phyloP scores from a whole-genome alignment of 2,113 vertebrate species.

The Cettia cetti region DNA sequence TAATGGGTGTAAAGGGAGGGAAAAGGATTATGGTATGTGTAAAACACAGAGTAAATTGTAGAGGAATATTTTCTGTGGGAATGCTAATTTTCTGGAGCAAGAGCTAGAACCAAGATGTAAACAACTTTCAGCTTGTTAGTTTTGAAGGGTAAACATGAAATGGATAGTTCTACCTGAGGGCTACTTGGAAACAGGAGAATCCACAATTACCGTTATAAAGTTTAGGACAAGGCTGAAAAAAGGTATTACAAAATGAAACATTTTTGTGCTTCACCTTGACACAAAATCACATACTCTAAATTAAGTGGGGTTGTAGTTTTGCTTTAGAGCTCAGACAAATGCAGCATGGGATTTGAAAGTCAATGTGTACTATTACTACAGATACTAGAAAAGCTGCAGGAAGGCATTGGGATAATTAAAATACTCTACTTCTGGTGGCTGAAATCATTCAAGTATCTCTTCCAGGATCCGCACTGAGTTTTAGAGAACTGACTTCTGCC shows the following conservation, averaged over 20 bases:
- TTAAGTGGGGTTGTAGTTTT: background rate
- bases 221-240: background rate
- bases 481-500: background rate
- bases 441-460: background rate
- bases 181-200: background rate
- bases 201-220: background rate
- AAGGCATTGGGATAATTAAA: background rate
- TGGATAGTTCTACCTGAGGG: background rate
- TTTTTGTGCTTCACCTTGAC: background rate
- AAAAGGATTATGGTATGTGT: background rate
- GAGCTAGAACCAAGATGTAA: background rate
- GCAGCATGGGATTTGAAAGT: background rate
- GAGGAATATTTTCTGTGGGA: background rate
- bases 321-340: background rate
- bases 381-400: background rate
- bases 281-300: background rate
- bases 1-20: background rate
- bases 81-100: background rate
- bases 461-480: background rate
- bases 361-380: background rate
- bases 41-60: background rate
- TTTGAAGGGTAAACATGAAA: background rate
- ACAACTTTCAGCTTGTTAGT: background rate
- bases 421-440: background rate
- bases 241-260: background rate